Evolutionary conservation across 1,140 invertebrate species (phyloP), one percentile per base, ranked within the genome.

Genomic region (Camponotus floridanus): DNA sequence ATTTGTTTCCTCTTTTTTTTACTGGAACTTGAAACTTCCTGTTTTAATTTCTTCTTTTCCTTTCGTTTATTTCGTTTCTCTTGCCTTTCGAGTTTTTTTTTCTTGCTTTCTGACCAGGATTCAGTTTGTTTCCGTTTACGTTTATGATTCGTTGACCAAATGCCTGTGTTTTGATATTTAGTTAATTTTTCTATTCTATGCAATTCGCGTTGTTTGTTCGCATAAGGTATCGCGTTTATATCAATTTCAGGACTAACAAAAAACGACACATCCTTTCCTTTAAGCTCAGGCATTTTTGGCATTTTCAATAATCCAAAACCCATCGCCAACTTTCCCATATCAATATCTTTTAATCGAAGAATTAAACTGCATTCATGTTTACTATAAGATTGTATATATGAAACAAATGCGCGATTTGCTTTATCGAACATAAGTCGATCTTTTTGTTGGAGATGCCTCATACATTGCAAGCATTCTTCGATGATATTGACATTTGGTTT

Each of bases 291-390:
- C 99, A 99, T 99, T 93, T 97, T 97, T 0, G 99, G 99, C 88
- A 99, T 95, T 92, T 97, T 97, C 11, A 99, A 92, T 3, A 99
- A 95, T 1, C 98, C 99, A 95, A 98, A 99, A 74, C 97, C 97
- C 71, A 96, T 97, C 0, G 98, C 99, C 71, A 99, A 95, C 91
- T 97, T 96, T 26, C 97, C 98, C 85, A 99, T 95, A 91, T 99
- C 97, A 6, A 99, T 94, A 94, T 99, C 98, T 96, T 99, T 99
- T 4, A 98, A 93, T 91, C 97, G 96, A 67, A 99, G 96, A 84
- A 99, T 97, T 61, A 99, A 95, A 92, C 97, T 97, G 92, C 99
- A 99, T 94, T 99, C 99, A 94, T 99, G 99, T 95, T 99, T 99
- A 6, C 96, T 97, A 95, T 99, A 99, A 0, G 98, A 97, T 92